These are phyloP conservation scores for Xiphorhynchus elegans DNA, from an alignment of 2,113 vertebrate genomes.

Conservation along the genomic window DNA sequence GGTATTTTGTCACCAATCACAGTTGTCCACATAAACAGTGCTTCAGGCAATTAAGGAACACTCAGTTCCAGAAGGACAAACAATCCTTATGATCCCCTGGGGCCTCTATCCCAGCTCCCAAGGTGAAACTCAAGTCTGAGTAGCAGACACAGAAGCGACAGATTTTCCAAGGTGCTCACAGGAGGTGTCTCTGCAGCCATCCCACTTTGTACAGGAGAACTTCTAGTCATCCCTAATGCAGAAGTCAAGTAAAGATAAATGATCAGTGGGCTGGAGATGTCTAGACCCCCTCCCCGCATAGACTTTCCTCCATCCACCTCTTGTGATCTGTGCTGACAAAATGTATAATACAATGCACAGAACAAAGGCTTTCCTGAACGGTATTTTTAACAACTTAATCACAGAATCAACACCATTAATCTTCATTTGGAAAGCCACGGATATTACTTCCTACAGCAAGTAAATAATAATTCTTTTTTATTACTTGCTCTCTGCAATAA, in stretches of 20 bases:
- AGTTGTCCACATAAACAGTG: background rate
- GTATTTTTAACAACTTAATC: slow-evolving; percentile 19
- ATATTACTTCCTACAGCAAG: slow-evolving; percentile 8
- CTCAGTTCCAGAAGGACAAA: background rate
- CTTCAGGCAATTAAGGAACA: background rate
- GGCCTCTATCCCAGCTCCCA: background rate
- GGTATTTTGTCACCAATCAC: background rate
- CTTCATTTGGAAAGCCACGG: slow-evolving; percentile 14
- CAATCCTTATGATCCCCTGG: background rate
- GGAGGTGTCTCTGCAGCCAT: background rate
- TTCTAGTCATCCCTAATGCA: background rate
- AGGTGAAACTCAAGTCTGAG: background rate
- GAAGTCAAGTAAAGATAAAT: background rate
- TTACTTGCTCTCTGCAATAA: slow-evolving; percentile 2
- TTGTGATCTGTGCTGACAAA: background rate
- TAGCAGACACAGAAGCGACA: background rate
- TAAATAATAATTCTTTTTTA: slow-evolving; percentile 47
- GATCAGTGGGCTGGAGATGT: background rate
- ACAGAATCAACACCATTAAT: slow-evolving; percentile 33
- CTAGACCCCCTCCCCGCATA: background rate
- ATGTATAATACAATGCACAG: slow-evolving; percentile 1
- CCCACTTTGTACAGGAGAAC: background rate
- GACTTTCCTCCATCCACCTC: background rate
- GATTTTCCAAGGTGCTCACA: background rate
- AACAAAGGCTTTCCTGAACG: slow-evolving; percentile 20